Percentiles rank a stretch among this genome's conserved stretches.
These are phyloP conservation scores for Rhabdomys pumilio DNA, from an alignment of 2,797 vertebrate genomes.

Conservation along the genomic window DNA sequence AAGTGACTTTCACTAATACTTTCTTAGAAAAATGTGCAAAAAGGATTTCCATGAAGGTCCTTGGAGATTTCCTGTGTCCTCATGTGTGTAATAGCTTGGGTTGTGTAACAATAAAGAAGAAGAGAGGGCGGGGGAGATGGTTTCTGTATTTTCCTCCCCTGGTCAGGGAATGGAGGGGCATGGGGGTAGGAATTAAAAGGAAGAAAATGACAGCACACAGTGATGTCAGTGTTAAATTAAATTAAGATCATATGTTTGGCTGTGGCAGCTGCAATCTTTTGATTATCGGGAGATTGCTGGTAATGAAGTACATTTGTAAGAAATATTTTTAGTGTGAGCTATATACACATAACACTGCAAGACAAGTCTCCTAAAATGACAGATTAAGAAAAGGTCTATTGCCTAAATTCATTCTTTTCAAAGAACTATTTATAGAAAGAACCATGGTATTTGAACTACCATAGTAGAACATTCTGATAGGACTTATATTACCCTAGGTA, in stretches of 20 bases:
- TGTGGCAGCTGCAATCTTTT: conserved; percentile 81
- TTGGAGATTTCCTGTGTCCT: conserved; percentile 89
- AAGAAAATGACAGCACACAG: conserved; percentile 79
- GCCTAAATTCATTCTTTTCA: conserved; percentile 76
- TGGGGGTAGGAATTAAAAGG: conserved; percentile 63
- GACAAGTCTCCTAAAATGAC: conserved; percentile 75
- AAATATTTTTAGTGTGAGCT: conserved; percentile 77
- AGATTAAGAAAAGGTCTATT: conserved; percentile 72
- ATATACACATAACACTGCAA: conserved; percentile 70
- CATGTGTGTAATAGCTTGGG: conserved; percentile 90
- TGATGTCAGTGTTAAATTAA: conserved; percentile 87
- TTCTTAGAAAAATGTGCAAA: conserved; percentile 88
- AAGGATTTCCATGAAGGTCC: conserved; percentile 89
- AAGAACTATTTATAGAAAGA: conserved; percentile 82
- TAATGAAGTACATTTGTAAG: conserved; percentile 83
- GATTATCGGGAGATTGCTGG: conserved; percentile 76
- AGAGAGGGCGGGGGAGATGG: conserved; percentile 81
- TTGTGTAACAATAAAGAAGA: conserved; percentile 84
- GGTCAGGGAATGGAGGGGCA: conserved; percentile 23
- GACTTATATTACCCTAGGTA: conserved; percentile 77
- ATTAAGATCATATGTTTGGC: conserved; percentile 86
- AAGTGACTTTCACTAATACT: conserved; percentile 86
- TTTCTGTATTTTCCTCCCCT: conserved; percentile 80
- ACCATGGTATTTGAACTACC: conserved; percentile 77
- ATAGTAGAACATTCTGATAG: conserved; percentile 65